phyloP scores from a whole-genome alignment of 2,113 vertebrate genomes.

The Hyaena hyaena region DNA sequence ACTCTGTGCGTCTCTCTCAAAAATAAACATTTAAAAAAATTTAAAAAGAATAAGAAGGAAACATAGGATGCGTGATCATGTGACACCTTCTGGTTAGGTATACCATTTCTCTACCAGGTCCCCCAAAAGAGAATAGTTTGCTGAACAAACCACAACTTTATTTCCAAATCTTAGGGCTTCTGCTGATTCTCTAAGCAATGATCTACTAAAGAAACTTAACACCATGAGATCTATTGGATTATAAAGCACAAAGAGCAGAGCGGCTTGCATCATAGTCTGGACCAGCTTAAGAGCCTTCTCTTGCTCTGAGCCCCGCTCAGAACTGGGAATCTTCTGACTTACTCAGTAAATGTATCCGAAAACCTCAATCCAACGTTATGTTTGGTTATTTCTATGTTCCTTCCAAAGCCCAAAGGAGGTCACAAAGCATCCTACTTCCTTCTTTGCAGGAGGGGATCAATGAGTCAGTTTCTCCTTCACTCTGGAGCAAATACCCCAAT shows the following conservation, averaged over 20 bases:
- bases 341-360: neutral
- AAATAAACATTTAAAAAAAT: too few species aligned
- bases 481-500: neutral
- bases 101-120: neutral
- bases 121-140: neutral
- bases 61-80: too few species aligned
- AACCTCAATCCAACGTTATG: neutral
- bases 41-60: neutral
- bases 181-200: neutral
- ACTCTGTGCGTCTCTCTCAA: too few species aligned
- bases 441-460: neutral
- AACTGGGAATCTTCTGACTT: neutral
- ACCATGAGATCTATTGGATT: neutral
- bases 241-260: neutral
- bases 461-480: neutral
- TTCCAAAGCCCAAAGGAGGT: neutral
- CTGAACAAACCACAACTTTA: neutral
- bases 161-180: neutral
- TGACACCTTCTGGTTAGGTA: neutral
- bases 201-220: neutral
- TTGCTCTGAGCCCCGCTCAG: neutral
- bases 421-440: neutral
- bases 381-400: neutral
- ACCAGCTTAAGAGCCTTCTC: neutral
- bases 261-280: neutral